phyloP scores from a whole-genome alignment of 2,888 invertebrate species.

The Drosophila mimetica region DNA sequence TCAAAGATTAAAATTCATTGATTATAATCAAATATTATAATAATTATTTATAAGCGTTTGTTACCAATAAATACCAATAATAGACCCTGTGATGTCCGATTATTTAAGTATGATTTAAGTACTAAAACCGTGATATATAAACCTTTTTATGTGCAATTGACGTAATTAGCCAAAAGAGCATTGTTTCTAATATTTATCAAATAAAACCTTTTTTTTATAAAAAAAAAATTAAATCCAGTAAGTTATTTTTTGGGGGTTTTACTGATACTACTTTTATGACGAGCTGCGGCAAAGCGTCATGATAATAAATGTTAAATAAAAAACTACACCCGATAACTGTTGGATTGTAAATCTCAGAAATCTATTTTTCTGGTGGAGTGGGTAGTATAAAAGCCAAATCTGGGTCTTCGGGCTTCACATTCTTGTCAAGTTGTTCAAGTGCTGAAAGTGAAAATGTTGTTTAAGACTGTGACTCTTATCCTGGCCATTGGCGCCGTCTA shows the following conservation, averaged over 20 bases:
- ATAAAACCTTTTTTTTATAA: too few species aligned
- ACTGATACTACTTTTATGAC: not conserved
- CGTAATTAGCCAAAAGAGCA: too few species aligned
- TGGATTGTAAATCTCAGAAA: constrained; percentile 3
- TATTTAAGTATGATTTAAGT: too few species aligned
- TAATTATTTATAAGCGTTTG: not conserved
- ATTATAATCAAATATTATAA: too few species aligned
- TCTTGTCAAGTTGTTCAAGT: not conserved
- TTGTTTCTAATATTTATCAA: too few species aligned
- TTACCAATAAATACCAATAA: not conserved
- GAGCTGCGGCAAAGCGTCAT: not conserved
- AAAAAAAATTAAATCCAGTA: not conserved
- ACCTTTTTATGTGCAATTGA: too few species aligned
- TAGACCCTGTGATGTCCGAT: too few species aligned
- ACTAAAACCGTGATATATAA: too few species aligned
- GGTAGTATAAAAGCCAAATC: constrained; percentile 14
- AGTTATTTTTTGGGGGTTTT: not conserved
- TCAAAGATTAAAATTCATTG: not conserved
- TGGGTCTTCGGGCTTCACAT: not conserved
- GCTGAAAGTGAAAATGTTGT: constrained; percentile 38
- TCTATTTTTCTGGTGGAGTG: not conserved
- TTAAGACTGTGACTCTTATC: constrained; percentile 37
- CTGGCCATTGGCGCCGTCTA: constrained; percentile 28
- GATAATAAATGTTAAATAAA: constrained; percentile 2
- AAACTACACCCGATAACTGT: constrained; percentile 1